Conservation (phyloP, 2,888 invertebrate genomes). For the Drosophila fungiperda region DNA sequence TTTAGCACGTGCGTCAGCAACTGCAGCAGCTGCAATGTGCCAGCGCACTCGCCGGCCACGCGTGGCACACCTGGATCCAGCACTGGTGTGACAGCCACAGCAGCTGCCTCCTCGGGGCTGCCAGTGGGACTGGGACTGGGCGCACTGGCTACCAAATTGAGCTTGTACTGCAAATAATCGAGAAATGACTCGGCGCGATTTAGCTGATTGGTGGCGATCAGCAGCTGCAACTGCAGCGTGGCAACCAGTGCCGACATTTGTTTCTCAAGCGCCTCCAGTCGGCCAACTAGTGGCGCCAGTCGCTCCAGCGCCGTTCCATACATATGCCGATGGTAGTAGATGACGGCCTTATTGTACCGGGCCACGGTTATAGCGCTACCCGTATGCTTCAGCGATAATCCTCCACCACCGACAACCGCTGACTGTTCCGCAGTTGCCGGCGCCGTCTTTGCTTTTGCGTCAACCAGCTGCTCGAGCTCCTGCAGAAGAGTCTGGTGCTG, state of each 20-base stretch:
- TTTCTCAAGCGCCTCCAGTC: slow-evolving; percentile 81
- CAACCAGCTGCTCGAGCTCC: slow-evolving; percentile 86
- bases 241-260: slow-evolving; percentile 78
- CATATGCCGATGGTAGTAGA: slow-evolving; percentile 84
- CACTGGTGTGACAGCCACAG: slow-evolving; percentile 25
- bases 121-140: slow-evolving; percentile 54
- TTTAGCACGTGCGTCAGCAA: slow-evolving; percentile 82
- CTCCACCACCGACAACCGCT: slow-evolving; percentile 19
- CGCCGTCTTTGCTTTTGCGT: slow-evolving; percentile 36
- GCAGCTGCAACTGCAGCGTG: slow-evolving; percentile 80
- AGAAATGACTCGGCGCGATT: slow-evolving; percentile 83
- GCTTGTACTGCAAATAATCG: slow-evolving; percentile 80
- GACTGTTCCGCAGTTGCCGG: neutral
- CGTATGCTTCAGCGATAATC: slow-evolving; percentile 57
- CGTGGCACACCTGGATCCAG: slow-evolving; percentile 47
- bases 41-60: slow-evolving; percentile 65
- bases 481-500: slow-evolving; percentile 91
- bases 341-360: slow-evolving; percentile 82
- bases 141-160: slow-evolving; percentile 68
- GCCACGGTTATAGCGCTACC: slow-evolving; percentile 69
- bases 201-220: slow-evolving; percentile 83
- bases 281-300: slow-evolving; percentile 74
- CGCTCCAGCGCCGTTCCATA: slow-evolving; percentile 82
- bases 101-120: slow-evolving; percentile 32
- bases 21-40: slow-evolving; percentile 79